Evolutionary conservation across 2,888 invertebrate species (phyloP).

Genomic region (Thecophora atra): DNA sequence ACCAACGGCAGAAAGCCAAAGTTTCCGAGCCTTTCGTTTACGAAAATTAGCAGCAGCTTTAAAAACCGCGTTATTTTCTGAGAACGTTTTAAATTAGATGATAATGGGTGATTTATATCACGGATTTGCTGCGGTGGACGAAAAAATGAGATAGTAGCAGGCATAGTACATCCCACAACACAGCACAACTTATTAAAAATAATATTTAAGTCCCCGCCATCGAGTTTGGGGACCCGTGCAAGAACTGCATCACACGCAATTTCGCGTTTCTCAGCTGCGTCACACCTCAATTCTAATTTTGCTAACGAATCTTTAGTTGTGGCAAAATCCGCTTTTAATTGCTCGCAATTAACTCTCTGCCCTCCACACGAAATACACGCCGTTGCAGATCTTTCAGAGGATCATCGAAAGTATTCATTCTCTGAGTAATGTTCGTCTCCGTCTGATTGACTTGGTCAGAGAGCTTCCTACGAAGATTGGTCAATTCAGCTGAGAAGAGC

Average conservation of each 20-base stretch:
- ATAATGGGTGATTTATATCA: background rate
- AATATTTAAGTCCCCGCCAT: constrained; percentile 1
- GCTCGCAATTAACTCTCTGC: too few species aligned
- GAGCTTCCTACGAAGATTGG: too few species aligned
- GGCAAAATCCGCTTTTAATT: too few species aligned
- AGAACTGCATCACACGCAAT: background rate
- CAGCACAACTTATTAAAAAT: constrained; percentile 9
- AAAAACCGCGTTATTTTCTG: background rate
- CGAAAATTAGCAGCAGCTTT: background rate
- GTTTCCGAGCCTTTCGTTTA: too few species aligned
- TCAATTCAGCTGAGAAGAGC: too few species aligned
- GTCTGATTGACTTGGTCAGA: too few species aligned
- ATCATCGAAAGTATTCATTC: too few species aligned
- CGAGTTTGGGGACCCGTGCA: background rate
- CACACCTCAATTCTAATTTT: background rate
- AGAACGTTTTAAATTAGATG: background rate
- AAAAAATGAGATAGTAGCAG: background rate
- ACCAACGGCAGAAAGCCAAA: too few species aligned
- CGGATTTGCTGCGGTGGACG: background rate
- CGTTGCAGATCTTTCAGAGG: too few species aligned
- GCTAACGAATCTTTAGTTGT: background rate
- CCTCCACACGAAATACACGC: too few species aligned
- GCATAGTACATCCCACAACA: background rate
- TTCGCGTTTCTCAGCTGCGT: background rate
- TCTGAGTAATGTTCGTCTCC: too few species aligned